These are phyloP conservation scores for Strix uralensis DNA, from an alignment of 2,113 vertebrate species.

Conservation along the genomic window DNA sequence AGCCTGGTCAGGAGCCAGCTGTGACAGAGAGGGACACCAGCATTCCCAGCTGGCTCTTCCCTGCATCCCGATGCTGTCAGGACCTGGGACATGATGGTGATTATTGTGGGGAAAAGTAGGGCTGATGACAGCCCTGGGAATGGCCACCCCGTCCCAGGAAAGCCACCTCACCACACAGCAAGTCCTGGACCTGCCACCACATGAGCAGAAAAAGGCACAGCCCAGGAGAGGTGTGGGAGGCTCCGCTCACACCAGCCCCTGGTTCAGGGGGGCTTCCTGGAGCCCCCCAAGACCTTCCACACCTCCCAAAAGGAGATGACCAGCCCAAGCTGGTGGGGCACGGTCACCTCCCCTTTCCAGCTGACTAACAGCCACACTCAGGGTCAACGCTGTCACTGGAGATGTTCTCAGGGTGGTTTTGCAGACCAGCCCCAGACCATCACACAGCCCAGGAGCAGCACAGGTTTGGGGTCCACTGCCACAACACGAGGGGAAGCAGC, in stretches of 20 bases:
- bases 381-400: background rate
- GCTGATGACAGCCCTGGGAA: background rate
- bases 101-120: background rate
- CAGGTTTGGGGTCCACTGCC: background rate
- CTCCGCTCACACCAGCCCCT: background rate
- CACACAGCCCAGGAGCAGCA: background rate
- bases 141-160: fast-evolving
- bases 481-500: background rate
- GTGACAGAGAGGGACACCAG: background rate
- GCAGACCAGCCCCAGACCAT: background rate
- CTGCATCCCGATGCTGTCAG: background rate
- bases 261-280: background rate
- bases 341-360: fast-evolving
- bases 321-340: background rate
- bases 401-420: background rate
- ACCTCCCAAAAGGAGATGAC: background rate
- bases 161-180: background rate
- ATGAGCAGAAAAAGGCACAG: background rate
- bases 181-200: fast-evolving
- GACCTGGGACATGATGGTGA: background rate
- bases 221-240: background rate
- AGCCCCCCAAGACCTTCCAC: background rate
- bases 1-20: background rate
- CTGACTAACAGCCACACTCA: background rate
- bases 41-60: background rate